phyloP scores from a whole-genome alignment of 2,888 invertebrate species.

The Tipula confusa region DNA sequence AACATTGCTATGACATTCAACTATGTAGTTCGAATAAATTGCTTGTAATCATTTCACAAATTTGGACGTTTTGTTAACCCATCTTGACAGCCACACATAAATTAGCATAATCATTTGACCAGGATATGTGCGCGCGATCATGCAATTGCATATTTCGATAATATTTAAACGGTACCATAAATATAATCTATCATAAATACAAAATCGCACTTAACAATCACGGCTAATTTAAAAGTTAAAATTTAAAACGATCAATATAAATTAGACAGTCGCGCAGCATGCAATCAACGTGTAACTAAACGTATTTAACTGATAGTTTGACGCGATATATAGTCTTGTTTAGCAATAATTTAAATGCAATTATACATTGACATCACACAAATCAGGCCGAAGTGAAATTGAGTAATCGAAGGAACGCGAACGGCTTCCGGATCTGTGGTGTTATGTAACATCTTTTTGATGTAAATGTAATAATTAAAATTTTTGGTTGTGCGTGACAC shows the following conservation, averaged over 20 bases:
- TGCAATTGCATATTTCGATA: background rate
- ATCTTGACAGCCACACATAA: background rate
- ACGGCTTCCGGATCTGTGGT: too few relatives aligned
- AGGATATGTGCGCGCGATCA: background rate
- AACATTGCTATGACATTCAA: too few relatives aligned
- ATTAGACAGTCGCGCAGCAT: background rate
- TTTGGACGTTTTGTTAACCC: background rate
- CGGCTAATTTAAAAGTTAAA: background rate
- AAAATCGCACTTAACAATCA: background rate
- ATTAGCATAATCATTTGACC: background rate
- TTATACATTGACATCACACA: background rate
- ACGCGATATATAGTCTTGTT: background rate
- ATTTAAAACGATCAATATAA: background rate
- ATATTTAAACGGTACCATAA: too few relatives aligned
- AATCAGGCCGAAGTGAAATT: background rate
- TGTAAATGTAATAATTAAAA: background rate
- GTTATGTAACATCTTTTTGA: conserved; percentile 14
- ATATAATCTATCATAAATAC: too few relatives aligned
- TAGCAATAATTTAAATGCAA: background rate
- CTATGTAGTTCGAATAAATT: too few relatives aligned
- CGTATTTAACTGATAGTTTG: background rate
- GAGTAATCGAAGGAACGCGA: too few relatives aligned
- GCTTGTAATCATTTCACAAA: too few relatives aligned
- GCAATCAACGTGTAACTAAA: background rate
- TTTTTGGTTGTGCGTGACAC: background rate